phyloP scores from a whole-genome alignment of 2,797 vertebrate genomes.

The Delichon dasypus region DNA sequence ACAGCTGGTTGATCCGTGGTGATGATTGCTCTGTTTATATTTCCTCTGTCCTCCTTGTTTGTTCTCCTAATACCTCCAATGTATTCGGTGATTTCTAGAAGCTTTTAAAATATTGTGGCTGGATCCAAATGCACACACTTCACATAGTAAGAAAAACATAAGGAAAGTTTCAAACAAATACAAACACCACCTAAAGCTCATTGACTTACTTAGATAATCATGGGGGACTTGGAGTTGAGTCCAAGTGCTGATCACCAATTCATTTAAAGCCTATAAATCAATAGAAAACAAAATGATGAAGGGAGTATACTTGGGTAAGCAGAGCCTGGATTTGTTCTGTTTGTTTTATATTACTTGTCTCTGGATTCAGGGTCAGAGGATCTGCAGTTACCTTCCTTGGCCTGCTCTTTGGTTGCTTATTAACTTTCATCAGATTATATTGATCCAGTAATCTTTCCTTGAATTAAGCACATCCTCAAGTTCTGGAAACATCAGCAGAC shows the following conservation, averaged over 20 bases:
- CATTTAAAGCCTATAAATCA: background rate
- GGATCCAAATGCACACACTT: background rate
- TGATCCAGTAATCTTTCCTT: background rate
- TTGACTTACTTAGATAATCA: background rate
- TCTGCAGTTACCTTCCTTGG: background rate
- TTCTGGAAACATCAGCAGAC: background rate
- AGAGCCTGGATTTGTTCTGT: background rate
- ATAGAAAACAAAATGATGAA: background rate
- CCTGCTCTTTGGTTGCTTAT: background rate
- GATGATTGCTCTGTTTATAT: background rate
- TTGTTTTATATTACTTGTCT: background rate
- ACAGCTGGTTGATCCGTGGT: background rate
- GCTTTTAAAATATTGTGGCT: background rate
- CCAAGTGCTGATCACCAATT: background rate
- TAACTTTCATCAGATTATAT: background rate
- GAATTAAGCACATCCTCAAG: background rate
- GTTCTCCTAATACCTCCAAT: background rate
- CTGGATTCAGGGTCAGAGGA: background rate
- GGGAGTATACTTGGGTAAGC: background rate
- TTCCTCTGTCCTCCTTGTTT: background rate
- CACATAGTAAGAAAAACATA: background rate
- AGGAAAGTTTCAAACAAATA: background rate
- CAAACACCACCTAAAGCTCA: background rate
- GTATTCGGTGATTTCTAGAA: background rate
- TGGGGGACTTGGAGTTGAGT: background rate